phyloP scores from a whole-genome alignment of 2,888 invertebrate genomes.

The Entomobrya multifasciata region DNA sequence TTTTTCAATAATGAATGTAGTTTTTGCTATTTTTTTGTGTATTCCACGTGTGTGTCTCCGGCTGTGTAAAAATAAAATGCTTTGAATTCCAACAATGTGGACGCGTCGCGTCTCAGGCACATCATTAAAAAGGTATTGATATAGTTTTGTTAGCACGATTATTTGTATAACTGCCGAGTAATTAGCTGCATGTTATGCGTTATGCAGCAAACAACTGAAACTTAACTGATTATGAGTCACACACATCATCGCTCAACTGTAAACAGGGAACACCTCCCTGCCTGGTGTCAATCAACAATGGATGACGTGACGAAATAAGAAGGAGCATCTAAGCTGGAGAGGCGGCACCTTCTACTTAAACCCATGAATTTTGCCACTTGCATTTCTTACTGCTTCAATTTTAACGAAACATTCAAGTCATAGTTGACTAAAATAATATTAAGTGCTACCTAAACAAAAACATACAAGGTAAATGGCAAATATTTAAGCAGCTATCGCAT shows the following conservation, averaged over 20 bases:
- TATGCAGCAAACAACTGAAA: constrained; percentile 1
- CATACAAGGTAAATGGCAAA: neutral
- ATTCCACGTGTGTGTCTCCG: no score
- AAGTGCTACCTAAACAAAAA: no score
- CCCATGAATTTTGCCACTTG: neutral
- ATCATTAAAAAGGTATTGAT: no score
- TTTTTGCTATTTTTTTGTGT: no score
- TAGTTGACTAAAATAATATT: neutral
- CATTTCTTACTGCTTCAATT: neutral
- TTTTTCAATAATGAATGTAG: constrained; percentile 5
- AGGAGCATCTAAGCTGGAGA: constrained; percentile 9
- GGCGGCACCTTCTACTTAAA: neutral
- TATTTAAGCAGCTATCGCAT: neutral
- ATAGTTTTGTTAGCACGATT: neutral
- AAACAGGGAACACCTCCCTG: constrained; percentile 54
- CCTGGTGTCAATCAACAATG: constrained; percentile 28
- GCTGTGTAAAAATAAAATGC: no score
- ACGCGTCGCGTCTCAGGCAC: no score
- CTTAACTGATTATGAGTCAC: constrained; percentile 62
- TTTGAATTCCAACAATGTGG: no score
- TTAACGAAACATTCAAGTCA: neutral
- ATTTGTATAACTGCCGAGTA: neutral
- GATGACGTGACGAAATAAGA: constrained; percentile 20
- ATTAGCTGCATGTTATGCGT: constrained; percentile 8
- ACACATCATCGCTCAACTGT: constrained; percentile 66